A percentile compares a stretch with the other conserved stretches of the same genome.
phyloP scores from a whole-genome alignment of 2,888 invertebrate species.

The Aproaerema taeniolella region DNA sequence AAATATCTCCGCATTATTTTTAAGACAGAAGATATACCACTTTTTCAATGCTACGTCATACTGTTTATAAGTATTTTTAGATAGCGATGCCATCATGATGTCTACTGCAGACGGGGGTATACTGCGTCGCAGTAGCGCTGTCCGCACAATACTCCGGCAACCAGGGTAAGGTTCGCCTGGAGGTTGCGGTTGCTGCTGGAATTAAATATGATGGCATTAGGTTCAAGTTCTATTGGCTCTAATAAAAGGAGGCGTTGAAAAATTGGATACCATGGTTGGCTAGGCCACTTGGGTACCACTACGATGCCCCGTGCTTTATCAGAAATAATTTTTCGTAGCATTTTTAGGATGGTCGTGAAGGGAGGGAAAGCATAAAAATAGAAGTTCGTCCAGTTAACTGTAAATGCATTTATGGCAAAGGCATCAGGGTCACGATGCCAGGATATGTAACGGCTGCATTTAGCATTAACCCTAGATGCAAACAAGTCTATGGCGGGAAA shows the following conservation, averaged over 20 bases:
- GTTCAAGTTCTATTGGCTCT: not conserved
- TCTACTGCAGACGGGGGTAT: not conserved
- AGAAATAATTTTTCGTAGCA: conserved; percentile 15
- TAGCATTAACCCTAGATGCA: conserved; percentile 5
- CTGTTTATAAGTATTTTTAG: not conserved
- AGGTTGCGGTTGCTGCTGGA: conserved; percentile 1
- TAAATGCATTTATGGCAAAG: conserved; percentile 18
- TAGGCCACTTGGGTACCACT: conserved; percentile 14
- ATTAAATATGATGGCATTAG: not conserved
- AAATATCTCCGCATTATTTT: not conserved
- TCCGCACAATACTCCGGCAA: not conserved
- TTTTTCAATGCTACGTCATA: conserved; percentile 2
- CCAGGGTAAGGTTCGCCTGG: conserved; percentile 4
- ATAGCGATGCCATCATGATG: conserved; percentile 1
- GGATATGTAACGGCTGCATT: conserved; percentile 9
- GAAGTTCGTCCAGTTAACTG: conserved; percentile 14
- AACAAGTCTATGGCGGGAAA: conserved; percentile 9
- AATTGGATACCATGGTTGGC: conserved; percentile 12
- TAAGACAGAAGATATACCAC: not conserved
- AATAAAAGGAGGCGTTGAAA: not conserved
- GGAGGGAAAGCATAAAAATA: conserved; percentile 22
- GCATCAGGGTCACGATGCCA: conserved; percentile 19
- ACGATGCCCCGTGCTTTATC: conserved; percentile 13
- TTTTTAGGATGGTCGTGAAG: conserved; percentile 17
- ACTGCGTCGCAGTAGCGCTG: not conserved